These are phyloP conservation scores for Axea sp. DNA, from an alignment of 2,888 invertebrate genomes.

Conservation along the genomic window DNA sequence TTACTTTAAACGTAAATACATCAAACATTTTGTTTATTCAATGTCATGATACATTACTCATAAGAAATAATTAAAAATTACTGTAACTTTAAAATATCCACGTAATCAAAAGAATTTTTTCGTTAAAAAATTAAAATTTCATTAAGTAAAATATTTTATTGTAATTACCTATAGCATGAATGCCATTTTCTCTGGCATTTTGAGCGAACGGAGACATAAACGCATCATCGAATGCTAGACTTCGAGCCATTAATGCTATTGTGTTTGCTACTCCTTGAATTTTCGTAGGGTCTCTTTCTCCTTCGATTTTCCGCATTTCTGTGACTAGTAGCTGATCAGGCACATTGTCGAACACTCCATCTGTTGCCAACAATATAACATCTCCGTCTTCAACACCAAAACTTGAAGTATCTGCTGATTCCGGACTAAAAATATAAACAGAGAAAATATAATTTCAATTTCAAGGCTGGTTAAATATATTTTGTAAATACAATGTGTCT, in stretches of 20 bases:
- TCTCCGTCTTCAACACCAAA: slow-evolving; percentile 95
- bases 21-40: too few relatives aligned
- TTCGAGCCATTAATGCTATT: slow-evolving; percentile 96
- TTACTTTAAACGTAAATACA: too few relatives aligned
- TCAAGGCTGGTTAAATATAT: too few relatives aligned
- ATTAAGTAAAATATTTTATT: too few relatives aligned
- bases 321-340: slow-evolving; percentile 93
- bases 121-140: too few relatives aligned
- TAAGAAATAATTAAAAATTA: too few relatives aligned
- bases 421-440: slow-evolving; percentile 84
- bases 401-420: slow-evolving; percentile 92
- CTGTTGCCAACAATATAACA: slow-evolving; percentile 96
- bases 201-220: slow-evolving; percentile 98
- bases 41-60: too few relatives aligned
- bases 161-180: slow-evolving; percentile 94
- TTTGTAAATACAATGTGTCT: too few relatives aligned
- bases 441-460: too few relatives aligned
- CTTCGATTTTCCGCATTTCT: slow-evolving; percentile 88
- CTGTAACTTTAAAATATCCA: too few relatives aligned
- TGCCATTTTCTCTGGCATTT: slow-evolving; percentile 95
- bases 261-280: slow-evolving; percentile 96
- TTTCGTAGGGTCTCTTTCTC: slow-evolving; percentile 86
- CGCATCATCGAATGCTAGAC: slow-evolving; percentile 95
- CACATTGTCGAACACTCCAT: slow-evolving; percentile 99
- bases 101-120: too few relatives aligned